Evolutionary conservation across 2,888 invertebrate species (phyloP).

Genomic region (Drosophila prostipennis): DNA sequence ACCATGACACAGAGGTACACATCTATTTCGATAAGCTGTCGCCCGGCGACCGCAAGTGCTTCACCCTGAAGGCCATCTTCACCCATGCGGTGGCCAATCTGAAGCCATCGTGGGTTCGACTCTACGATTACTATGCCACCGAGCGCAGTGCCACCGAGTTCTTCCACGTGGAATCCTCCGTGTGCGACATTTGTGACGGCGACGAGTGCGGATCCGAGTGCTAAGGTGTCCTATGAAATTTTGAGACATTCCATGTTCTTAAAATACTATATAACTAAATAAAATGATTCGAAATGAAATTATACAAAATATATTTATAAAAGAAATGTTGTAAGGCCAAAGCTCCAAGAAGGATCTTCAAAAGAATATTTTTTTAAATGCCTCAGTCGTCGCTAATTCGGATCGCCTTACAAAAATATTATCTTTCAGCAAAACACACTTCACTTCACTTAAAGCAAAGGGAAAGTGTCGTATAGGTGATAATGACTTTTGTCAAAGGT

Average conservation of each 20-base stretch:
- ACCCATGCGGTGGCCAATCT: constrained; percentile 93
- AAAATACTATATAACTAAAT: not conserved
- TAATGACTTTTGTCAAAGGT: too few species aligned
- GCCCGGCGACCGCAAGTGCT: constrained; percentile 87
- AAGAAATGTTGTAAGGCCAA: too few species aligned
- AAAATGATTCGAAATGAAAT: not conserved
- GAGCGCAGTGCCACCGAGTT: constrained; percentile 83
- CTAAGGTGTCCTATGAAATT: not conserved
- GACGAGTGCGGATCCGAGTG: constrained; percentile 85
- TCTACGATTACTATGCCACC: constrained; percentile 96
- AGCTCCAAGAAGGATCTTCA: too few species aligned
- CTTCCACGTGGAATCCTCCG: constrained; percentile 85
- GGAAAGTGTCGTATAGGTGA: too few species aligned
- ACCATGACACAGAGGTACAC: constrained; percentile 87
- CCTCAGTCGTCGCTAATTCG: too few species aligned
- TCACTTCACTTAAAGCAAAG: too few species aligned
- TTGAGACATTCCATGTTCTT: not conserved
- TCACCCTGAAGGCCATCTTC: constrained; percentile 92
- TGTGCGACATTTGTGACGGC: constrained; percentile 93
- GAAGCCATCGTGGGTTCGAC: constrained; percentile 92
- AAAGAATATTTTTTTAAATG: too few species aligned
- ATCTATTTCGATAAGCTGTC: constrained; percentile 90
- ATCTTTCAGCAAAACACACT: too few species aligned
- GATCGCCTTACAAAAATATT: too few species aligned
- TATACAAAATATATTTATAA: too few species aligned